Evolutionary conservation across 2,888 invertebrate species (phyloP), one percentile per base, ranked within the genome.

Genomic region (Cheiracanthium punctorium): DNA sequence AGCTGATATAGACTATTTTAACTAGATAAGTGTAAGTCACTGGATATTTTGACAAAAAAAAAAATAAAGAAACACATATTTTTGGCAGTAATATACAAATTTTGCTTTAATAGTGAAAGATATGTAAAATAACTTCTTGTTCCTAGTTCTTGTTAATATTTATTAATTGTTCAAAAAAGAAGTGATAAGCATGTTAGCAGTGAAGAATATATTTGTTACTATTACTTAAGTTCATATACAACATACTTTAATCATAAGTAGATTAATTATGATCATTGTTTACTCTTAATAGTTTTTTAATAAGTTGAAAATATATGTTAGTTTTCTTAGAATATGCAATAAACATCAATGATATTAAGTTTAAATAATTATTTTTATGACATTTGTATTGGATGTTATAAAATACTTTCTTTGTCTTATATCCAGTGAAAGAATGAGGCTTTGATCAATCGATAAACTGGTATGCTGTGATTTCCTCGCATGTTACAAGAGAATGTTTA

Each of bases 131-230:
- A 24, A 24, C 7, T 30, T 32, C 67, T 67, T 67, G 67, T 67
- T 67, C 67, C 67, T 67, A 67, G 32, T 67, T 64, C 64, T 64
- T 67, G 67, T 67, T 67, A 32, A 32, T 17, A 29, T 67, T 2
- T 48, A 8, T 5, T 8, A 8, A 17, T 2, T 48, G 8, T 17
- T 48, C 8, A 48, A 10, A 17, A 10, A 48, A 48, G 17, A 48
- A 48, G 48, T 48, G 48, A 48, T 48, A 48, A 48, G 48, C 8
- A 17, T 17, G 10, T 17, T 37, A 37, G 5, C 8, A 48, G 48
- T 48, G 17, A 48, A 7, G 17, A 48, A 48, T 48, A 48, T 17
- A 48, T 48, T 12, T 48, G 48, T 48, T 48, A n/a, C 7, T 48
- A 17, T 17, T 48, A 17, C 17, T 48, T 48, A 48, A 17, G 1